Evolutionary conservation across 2,113 vertebrate genomes (phyloP).

Genomic region (Chionomys nivalis): DNA sequence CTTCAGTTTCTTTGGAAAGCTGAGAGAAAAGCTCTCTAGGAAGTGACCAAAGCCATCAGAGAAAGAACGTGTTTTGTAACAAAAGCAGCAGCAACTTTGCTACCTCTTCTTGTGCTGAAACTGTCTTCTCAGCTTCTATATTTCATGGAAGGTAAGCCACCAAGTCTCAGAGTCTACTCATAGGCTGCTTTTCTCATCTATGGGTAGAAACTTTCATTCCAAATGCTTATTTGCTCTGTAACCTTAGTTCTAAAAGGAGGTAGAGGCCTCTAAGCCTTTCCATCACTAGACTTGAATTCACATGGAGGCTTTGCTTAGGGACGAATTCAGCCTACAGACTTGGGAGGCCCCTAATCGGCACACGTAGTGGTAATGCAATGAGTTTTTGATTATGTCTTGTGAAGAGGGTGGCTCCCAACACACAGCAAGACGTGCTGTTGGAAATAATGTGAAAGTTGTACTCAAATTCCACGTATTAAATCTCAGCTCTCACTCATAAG

Average conservation of each 20-base stretch:
- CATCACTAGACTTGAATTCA: not conserved
- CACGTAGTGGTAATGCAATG: not conserved
- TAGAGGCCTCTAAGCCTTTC: not conserved
- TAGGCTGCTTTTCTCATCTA: not conserved
- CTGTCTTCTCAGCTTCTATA: not conserved
- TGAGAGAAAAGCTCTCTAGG: not conserved
- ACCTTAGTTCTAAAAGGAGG: not conserved
- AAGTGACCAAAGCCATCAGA: not conserved
- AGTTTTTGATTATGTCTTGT: not conserved
- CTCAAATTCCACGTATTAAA: not conserved
- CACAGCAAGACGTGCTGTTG: not conserved
- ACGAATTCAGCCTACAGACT: not conserved
- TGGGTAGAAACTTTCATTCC: not conserved
- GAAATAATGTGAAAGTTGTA: not conserved
- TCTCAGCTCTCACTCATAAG: not conserved
- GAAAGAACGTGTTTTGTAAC: not conserved
- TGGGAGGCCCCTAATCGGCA: not conserved
- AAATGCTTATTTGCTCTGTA: not conserved
- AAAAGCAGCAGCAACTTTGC: not conserved
- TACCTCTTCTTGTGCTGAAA: not conserved
- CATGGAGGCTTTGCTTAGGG: no score
- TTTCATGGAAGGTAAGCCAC: not conserved
- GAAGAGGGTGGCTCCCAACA: not conserved
- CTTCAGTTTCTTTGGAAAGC: conserved; percentile 25
- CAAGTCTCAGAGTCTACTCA: not conserved